Conservation (phyloP, 2,888 invertebrate genomes). For the Drosophila buzzatii region DNA sequence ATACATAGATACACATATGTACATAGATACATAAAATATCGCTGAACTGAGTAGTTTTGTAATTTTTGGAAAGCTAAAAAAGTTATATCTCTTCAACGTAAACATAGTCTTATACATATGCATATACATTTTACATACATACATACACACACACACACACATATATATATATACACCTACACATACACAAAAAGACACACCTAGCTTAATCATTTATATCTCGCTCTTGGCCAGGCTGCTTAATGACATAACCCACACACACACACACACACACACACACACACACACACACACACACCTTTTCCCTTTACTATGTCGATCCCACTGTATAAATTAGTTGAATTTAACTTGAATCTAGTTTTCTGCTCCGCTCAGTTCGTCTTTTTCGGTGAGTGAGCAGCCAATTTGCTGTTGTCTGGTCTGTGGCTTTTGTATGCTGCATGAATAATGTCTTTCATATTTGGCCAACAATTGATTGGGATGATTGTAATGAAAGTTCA, state of each 20-base stretch:
- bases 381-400: background rate
- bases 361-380: background rate
- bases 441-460: conserved; percentile 36
- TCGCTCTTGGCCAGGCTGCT: background rate
- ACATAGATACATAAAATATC: background rate
- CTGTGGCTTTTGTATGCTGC: conserved; percentile 6
- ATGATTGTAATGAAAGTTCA: conserved; percentile 32
- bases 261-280: too few relatives aligned
- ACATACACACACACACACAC: background rate
- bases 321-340: conserved; percentile 26
- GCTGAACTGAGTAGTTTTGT: too few relatives aligned
- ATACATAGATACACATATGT: background rate
- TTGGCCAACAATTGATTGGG: conserved; percentile 37
- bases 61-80: too few relatives aligned
- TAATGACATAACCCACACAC: conserved; percentile 17
- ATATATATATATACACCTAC: background rate
- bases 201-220: background rate
- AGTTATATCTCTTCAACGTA: too few relatives aligned
- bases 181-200: background rate
- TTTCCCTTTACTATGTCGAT: background rate
- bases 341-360: conserved; percentile 17
- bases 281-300: too few relatives aligned
- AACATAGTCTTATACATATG: too few relatives aligned
- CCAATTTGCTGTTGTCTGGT: conserved; percentile 9
- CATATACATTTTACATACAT: background rate